Percentiles rank a stretch among this genome's conserved stretches.
Evolutionary conservation across 2,113 vertebrate genomes (phyloP).

Genomic region (Chaetops frenatus): DNA sequence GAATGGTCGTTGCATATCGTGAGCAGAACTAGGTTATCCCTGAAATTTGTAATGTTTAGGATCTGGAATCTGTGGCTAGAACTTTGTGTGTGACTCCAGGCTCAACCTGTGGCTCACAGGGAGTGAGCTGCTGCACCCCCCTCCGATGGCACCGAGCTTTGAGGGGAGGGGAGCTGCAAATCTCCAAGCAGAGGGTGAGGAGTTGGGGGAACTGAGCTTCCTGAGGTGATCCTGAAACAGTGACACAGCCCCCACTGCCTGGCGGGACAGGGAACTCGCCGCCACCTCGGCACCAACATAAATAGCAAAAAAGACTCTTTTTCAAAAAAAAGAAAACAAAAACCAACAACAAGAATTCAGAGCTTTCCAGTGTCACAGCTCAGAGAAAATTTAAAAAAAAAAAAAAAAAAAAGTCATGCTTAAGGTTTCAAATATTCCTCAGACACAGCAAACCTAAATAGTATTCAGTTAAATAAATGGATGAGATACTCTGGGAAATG

Average conservation of each 20-base stretch:
- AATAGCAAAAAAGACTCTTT: conserved; percentile 58
- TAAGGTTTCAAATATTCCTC: conserved; percentile 75
- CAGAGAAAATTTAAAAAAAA: conserved; percentile 57
- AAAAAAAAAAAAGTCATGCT: conserved; percentile 68
- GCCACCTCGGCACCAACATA: conserved; percentile 65
- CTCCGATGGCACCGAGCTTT: conserved; percentile 72
- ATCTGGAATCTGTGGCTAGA: conserved; percentile 1
- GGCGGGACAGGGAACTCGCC: conserved; percentile 32
- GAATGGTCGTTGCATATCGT: conserved; percentile 35
- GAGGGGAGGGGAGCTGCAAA: conserved; percentile 34
- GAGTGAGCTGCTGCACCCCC: conserved; percentile 2
- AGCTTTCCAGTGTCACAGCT: conserved; percentile 81
- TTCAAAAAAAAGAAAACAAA: background rate
- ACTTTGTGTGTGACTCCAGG: background rate
- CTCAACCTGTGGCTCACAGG: background rate
- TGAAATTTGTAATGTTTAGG: conserved; percentile 52
- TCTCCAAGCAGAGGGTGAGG: conserved; percentile 64
- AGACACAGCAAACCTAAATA: conserved; percentile 85
- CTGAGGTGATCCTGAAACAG: conserved; percentile 83
- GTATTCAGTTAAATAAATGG: conserved; percentile 65
- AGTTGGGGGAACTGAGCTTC: conserved; percentile 72
- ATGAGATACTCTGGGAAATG: conserved; percentile 61
- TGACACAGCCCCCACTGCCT: conserved; percentile 60
- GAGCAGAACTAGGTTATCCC: conserved; percentile 61
- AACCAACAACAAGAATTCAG: conserved; percentile 38